phyloP scores from a whole-genome alignment of 2,113 vertebrate genomes.

The Promerops cafer region DNA sequence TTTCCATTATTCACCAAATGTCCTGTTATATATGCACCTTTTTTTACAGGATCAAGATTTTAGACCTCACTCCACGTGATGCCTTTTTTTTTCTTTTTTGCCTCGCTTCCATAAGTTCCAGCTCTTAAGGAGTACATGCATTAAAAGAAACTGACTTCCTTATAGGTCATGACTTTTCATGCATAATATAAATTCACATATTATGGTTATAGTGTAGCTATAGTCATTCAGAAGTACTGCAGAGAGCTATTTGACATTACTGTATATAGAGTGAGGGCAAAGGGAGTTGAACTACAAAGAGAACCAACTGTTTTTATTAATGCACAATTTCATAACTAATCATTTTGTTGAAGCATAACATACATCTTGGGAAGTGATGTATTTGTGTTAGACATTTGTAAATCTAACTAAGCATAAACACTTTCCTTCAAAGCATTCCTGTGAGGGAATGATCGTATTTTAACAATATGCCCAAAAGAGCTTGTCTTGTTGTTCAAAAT shows the following conservation, averaged over 20 bases:
- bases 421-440: constrained; percentile 61
- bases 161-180: neutral
- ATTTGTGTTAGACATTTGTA: constrained; percentile 48
- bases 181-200: constrained; percentile 36
- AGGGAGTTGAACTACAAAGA: constrained; percentile 42
- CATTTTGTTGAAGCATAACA: neutral
- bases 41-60: neutral
- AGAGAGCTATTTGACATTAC: constrained; percentile 30
- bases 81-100: neutral
- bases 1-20: neutral
- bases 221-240: neutral
- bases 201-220: neutral
- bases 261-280: constrained; percentile 44
- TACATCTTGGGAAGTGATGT: constrained; percentile 23
- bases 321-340: constrained; percentile 54
- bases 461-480: neutral
- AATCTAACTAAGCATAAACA: constrained; percentile 44
- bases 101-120: neutral
- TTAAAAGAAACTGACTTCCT: constrained; percentile 40
- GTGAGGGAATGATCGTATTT: neutral
- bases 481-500: neutral
- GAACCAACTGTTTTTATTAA: constrained; percentile 55
- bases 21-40: neutral
- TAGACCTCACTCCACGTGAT: neutral
- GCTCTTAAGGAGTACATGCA: neutral